Evolutionary conservation across 1,140 invertebrate species (phyloP), one percentile per base, ranked within the genome.

Genomic region (Zaprionus nigranus): DNA sequence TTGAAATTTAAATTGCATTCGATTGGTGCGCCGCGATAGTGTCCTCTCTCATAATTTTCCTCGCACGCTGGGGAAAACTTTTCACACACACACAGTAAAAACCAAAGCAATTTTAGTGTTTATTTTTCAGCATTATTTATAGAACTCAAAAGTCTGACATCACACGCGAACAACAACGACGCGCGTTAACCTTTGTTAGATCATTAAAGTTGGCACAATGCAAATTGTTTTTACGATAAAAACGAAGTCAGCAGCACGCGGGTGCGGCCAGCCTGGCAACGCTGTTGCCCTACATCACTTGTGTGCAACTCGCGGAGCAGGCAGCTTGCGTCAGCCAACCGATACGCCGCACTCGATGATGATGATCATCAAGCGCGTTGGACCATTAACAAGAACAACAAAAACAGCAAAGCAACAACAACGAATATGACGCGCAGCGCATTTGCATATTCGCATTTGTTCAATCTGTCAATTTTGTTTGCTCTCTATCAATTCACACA

Each of bases 1-100:
- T 90, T 90, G 85, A 90, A 90, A 90, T 90, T 90, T 85, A 88
- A 87, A 88, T 87, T 87, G 84, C 84, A 88, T 81, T 88, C 84
- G 82, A 86, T 85, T 76, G 74, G 60, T 15, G 66, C 62, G 51
- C 26, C 54, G 68, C 74, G 83, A 86, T 86, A 74, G 79, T 60
- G 22, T 61, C 58, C 40, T 30, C 67, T 79, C 66, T 68, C 54
- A 66, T 66, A 66, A 66, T 57, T 62, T 63, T 62, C 20, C 9
- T 5, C 36, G 15, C 75, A 70, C 79, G 75, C 71, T 46, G 66
- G 15, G 62, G 36, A 65, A 67, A 60, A 65, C 28, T 58, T 20
- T 20, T 24, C 46, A 22, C 20, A 65, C 22, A 49, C 40, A 26
- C 22, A 17, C 9, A 36, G 26, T 7, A 22, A 12, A 65, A 75